Percentiles rank a stretch among this genome's conserved stretches.
phyloP scores from a whole-genome alignment of 1,140 invertebrate species.

The Vanessa tameamea region DNA sequence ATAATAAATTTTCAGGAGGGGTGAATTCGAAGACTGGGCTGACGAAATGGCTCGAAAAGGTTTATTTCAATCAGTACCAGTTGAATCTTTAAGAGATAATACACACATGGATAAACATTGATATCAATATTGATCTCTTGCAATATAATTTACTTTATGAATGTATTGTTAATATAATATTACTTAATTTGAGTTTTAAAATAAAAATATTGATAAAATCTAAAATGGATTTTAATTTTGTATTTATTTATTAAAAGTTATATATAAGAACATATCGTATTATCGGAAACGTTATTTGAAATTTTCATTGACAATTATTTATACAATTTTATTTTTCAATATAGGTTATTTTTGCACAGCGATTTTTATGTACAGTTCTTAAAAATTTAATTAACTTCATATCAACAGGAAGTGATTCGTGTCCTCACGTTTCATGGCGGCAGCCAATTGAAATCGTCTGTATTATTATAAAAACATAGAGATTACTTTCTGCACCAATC shows the following conservation, averaged over 20 bases:
- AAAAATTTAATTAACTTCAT: conserved; percentile 27
- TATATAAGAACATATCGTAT: too few species aligned
- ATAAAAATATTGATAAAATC: too few species aligned
- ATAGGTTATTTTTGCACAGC: too few species aligned
- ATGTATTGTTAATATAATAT: too few species aligned
- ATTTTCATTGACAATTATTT: too few species aligned
- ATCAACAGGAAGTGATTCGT: conserved; percentile 75
- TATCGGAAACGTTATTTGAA: too few species aligned
- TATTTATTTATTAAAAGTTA: too few species aligned
- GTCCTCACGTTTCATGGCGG: conserved; percentile 69
- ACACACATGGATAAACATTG: conserved; percentile 34
- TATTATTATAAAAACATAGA: conserved; percentile 66
- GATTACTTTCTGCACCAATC: conserved; percentile 69
- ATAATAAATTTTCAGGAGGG: conserved; percentile 49
- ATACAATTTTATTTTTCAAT: too few species aligned
- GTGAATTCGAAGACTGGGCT: conserved; percentile 67
- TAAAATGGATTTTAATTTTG: too few species aligned
- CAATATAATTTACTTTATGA: too few species aligned
- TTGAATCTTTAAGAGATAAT: conserved; percentile 49
- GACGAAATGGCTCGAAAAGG: conserved; percentile 75
- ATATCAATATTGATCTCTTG: not conserved
- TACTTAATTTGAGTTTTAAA: too few species aligned
- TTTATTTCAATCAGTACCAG: conserved; percentile 68
- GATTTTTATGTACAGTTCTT: not conserved
- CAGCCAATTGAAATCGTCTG: conserved; percentile 58